phyloP scores from a whole-genome alignment of 2,113 vertebrate genomes.

The Micronycteris hirsuta region DNA sequence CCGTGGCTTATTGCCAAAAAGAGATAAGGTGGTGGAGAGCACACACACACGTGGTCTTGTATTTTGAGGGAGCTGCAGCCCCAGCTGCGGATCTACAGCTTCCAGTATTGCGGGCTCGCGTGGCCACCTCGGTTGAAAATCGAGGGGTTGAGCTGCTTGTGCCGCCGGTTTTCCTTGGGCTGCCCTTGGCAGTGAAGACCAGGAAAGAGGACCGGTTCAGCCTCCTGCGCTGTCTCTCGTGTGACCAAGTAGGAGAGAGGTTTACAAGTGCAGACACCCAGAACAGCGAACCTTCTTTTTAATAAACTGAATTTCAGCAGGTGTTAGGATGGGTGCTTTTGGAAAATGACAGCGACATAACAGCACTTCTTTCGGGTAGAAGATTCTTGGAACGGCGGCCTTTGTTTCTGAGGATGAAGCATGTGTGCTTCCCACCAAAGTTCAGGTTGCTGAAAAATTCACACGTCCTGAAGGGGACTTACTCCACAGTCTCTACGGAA shows the following conservation, averaged over 20 bases:
- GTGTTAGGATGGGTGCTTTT: slow-evolving; percentile 54
- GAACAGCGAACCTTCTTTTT: slow-evolving; percentile 41
- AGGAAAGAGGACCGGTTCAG: slow-evolving; percentile 44
- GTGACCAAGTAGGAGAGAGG: slow-evolving; percentile 74
- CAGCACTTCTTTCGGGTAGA: slow-evolving; percentile 57
- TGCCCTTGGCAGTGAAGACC: slow-evolving; percentile 70
- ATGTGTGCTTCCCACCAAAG: background rate
- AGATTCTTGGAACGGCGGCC: slow-evolving; percentile 60
- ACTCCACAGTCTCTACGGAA: background rate
- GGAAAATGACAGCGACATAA: slow-evolving; percentile 65
- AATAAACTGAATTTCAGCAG: background rate
- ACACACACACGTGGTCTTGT: slow-evolving; percentile 78
- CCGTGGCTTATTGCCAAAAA: slow-evolving; percentile 98
- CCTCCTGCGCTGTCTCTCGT: slow-evolving; percentile 48
- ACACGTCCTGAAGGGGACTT: slow-evolving; percentile 40
- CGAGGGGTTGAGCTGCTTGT: slow-evolving; percentile 62
- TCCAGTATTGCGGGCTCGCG: slow-evolving; percentile 73
- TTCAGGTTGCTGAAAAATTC: slow-evolving; percentile 66
- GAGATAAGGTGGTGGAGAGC: slow-evolving; percentile 80
- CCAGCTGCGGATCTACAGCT: slow-evolving; percentile 78
- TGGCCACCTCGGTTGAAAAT: slow-evolving; percentile 53
- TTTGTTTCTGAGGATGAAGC: slow-evolving; percentile 50
- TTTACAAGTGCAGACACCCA: slow-evolving; percentile 64
- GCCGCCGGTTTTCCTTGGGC: slow-evolving; percentile 75
- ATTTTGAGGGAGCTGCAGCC: slow-evolving; percentile 84